Conservation (phyloP, 2,888 invertebrate species). For the Tachina fera region DNA sequence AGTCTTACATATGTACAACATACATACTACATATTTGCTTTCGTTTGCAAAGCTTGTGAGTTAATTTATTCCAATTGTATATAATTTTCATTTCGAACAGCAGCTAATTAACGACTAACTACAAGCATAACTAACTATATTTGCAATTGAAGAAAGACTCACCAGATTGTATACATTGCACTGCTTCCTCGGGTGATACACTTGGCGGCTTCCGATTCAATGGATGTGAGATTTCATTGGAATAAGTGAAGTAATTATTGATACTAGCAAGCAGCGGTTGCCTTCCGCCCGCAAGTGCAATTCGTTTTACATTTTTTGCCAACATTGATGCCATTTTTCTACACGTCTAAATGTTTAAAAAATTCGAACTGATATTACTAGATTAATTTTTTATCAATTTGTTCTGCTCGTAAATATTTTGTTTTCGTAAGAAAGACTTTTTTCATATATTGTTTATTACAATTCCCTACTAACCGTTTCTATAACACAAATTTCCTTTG, state of each 20-base stretch:
- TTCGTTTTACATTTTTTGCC: conserved; percentile 74
- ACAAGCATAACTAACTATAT: not conserved
- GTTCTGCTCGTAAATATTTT: not conserved
- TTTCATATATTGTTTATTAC: not conserved
- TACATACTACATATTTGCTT: not conserved
- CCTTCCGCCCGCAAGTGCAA: conserved; percentile 53
- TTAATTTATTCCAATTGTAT: too few species aligned
- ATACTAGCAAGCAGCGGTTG: conserved; percentile 62
- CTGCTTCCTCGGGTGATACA: conserved; percentile 90
- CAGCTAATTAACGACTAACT: not conserved
- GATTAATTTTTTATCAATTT: not conserved
- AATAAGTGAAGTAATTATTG: conserved; percentile 87
- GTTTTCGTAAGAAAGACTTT: not conserved
- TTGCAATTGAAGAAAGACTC: conserved; percentile 75
- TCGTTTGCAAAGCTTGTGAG: not conserved
- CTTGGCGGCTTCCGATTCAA: conserved; percentile 89
- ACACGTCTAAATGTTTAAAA: conserved; percentile 9
- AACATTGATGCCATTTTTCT: conserved; percentile 73
- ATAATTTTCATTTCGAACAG: not conserved
- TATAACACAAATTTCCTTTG: conserved; percentile 8
- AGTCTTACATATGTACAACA: not conserved
- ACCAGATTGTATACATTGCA: conserved; percentile 92
- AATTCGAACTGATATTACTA: not conserved
- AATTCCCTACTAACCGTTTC: conserved; percentile 30
- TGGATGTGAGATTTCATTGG: conserved; percentile 92